A percentile compares a stretch with the other conserved stretches of the same genome.
phyloP scores from a whole-genome alignment of 2,888 invertebrate species.

The Agrenia bidenticulata region DNA sequence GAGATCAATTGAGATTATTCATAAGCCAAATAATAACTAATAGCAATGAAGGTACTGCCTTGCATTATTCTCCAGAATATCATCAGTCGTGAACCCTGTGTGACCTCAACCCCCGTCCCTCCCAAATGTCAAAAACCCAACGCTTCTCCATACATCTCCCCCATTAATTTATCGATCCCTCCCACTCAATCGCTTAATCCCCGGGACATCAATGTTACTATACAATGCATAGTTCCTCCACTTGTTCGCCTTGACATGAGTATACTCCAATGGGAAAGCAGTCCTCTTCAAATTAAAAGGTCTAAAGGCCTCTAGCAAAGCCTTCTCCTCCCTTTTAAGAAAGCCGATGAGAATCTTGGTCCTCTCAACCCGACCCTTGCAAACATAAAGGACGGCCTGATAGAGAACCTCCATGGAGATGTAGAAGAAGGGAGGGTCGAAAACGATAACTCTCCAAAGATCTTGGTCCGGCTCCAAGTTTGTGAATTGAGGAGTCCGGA shows the following conservation, averaged over 20 bases:
- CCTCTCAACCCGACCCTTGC: slow-evolving; percentile 31
- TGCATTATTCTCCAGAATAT: too few relatives aligned
- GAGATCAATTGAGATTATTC: too few relatives aligned
- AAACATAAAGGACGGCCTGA: slow-evolving; percentile 45
- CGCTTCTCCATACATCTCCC: too few relatives aligned
- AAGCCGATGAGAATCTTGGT: slow-evolving; percentile 49
- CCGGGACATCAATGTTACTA: slow-evolving; percentile 49
- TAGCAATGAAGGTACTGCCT: too few relatives aligned
- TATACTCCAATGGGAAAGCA: slow-evolving; percentile 44
- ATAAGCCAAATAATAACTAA: too few relatives aligned
- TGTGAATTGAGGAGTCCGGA: slow-evolving; percentile 31
- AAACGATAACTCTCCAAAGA: slow-evolving; percentile 45
- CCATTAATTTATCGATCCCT: too few relatives aligned
- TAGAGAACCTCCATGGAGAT: slow-evolving; percentile 42
- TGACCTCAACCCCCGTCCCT: too few relatives aligned
- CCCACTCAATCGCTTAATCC: slow-evolving; percentile 36
- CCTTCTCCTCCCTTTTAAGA: slow-evolving; percentile 44
- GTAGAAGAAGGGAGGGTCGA: slow-evolving; percentile 51
- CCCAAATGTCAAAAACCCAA: too few relatives aligned
- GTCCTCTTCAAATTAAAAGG: slow-evolving; percentile 43
- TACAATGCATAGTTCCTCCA: slow-evolving; percentile 50
- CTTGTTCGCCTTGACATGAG: slow-evolving; percentile 49
- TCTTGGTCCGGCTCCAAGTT: slow-evolving; percentile 31
- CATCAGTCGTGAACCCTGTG: too few relatives aligned
- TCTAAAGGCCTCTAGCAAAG: slow-evolving; percentile 37